A percentile compares a stretch with the other conserved stretches of the same genome.
phyloP scores from a whole-genome alignment of 2,888 invertebrate species.

The Acanthacorydalis orientalis region DNA sequence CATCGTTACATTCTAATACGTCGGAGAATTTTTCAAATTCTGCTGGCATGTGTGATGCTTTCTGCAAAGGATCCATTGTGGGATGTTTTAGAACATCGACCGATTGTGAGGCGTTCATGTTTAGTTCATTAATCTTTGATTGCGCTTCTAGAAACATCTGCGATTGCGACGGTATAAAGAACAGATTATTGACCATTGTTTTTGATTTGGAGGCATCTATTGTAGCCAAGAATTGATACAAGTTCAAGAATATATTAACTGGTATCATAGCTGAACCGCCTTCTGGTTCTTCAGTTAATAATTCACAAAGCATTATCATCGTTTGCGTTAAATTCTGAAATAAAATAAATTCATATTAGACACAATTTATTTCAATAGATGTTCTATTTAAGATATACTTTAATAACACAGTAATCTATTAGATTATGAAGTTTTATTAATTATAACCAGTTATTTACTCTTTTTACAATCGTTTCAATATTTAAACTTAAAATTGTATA shows the following conservation, averaged over 20 bases:
- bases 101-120: too few relatives aligned
- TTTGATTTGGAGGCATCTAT: slow-evolving; percentile 34
- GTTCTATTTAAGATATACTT: too few relatives aligned
- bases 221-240: slow-evolving; percentile 38
- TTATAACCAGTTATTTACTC: too few relatives aligned
- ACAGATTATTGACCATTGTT: slow-evolving; percentile 15
- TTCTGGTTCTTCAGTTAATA: slow-evolving; percentile 67
- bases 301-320: slow-evolving; percentile 65
- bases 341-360: slow-evolving; percentile 1
- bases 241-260: slow-evolving; percentile 38
- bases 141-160: too few relatives aligned
- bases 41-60: not conserved
- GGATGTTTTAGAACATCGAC: too few relatives aligned
- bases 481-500: too few relatives aligned
- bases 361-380: not conserved
- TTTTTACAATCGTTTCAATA: too few relatives aligned
- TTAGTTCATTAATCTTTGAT: too few relatives aligned
- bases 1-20: too few relatives aligned
- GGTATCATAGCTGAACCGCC: slow-evolving; percentile 66
- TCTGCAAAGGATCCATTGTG: not conserved
- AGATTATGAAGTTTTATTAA: too few relatives aligned
- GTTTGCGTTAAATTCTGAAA: slow-evolving; percentile 54
- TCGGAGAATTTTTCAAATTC: not conserved
- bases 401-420: too few relatives aligned
- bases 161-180: not conserved